A percentile compares a stretch with the other conserved stretches of the same genome.
Evolutionary conservation across 1,140 invertebrate species (phyloP).

Genomic region (Helicoverpa zea): DNA sequence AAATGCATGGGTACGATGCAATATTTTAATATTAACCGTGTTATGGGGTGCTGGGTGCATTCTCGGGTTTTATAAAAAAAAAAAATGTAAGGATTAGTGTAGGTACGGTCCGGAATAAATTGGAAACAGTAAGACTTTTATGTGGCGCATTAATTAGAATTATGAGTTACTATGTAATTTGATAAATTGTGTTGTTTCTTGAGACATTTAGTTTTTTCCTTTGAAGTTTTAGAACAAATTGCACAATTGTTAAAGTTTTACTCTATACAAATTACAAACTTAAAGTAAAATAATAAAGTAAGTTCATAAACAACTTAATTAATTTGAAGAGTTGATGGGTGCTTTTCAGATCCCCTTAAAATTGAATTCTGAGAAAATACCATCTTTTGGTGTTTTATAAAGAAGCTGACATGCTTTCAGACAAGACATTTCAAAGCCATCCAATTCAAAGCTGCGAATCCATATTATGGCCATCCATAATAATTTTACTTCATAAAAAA

Average conservation of each 20-base stretch:
- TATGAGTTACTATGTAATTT: background rate
- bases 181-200: background rate
- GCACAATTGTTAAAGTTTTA: too few relatives aligned
- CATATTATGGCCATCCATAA: slow-evolving; percentile 58
- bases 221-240: too few relatives aligned
- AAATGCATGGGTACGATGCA: slow-evolving; percentile 82
- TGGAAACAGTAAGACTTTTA: background rate
- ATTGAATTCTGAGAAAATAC: too few relatives aligned
- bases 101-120: slow-evolving; percentile 53
- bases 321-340: too few relatives aligned
- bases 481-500: slow-evolving; percentile 63
- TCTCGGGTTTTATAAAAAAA: slow-evolving; percentile 62
- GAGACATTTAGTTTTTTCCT: too few relatives aligned
- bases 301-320: too few relatives aligned
- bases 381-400: background rate
- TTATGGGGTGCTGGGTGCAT: slow-evolving; percentile 80
- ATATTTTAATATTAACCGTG: slow-evolving; percentile 86
- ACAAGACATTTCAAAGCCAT: background rate
- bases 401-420: background rate
- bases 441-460: slow-evolving; percentile 43
- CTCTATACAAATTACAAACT: too few relatives aligned
- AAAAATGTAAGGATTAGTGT: slow-evolving; percentile 68
- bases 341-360: too few relatives aligned
- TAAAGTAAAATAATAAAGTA: too few relatives aligned
- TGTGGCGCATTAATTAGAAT: background rate